Base-by-base conservation (phyloP, 2,888 invertebrate genomes). In the Drosophila yooni region DNA sequence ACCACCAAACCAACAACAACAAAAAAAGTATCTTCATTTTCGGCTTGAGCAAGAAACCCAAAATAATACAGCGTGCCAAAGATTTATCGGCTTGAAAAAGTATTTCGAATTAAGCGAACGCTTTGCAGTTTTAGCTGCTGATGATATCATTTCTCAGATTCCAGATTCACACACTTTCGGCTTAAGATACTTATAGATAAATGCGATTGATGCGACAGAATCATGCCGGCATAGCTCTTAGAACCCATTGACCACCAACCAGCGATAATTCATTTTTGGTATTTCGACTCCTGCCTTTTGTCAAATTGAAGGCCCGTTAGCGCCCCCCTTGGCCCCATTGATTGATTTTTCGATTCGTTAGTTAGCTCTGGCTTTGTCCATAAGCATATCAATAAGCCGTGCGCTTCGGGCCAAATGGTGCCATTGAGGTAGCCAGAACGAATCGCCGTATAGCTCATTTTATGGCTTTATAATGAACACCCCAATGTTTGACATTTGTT, bases 11-110 rank as follows among this genome's bases (percentile, higher is more conserved):
- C 29, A 40, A 38, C 50, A 25, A 31, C 29, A 40, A 38, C 50
- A 63, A 76, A 53, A 76, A 69, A 77, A 66, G 74, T 77, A 77
- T 79, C 79, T 77, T 78, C 57, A 77, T 74, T 77, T 60, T 78
- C 54, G 48, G 61, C 15, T 46, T 40, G 53, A 21, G 51, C 18
- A 27, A 21, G 29, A 21, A 52, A 52, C 36, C 53, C 62, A 51
- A 71, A 70, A 67, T 61, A 72, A 76, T 65, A 68, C 77, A 79
- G 60, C 66, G 79, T 54, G 69, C 65, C 63, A 70, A 70, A 84
- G 88, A 85, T 85, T 88, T 88, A 85, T 85, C 76, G 86, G 84
- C 63, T 70, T 72, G 72, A 70, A 76, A 76, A 79, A 79, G 76
- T 76, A 76, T 81, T 82, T 81, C 69, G 46, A 75, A 76, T 79